Evolutionary conservation across 2,113 vertebrate species (phyloP), one percentile per base, ranked within the genome.

Genomic region (Oreotrochilus melanogaster): DNA sequence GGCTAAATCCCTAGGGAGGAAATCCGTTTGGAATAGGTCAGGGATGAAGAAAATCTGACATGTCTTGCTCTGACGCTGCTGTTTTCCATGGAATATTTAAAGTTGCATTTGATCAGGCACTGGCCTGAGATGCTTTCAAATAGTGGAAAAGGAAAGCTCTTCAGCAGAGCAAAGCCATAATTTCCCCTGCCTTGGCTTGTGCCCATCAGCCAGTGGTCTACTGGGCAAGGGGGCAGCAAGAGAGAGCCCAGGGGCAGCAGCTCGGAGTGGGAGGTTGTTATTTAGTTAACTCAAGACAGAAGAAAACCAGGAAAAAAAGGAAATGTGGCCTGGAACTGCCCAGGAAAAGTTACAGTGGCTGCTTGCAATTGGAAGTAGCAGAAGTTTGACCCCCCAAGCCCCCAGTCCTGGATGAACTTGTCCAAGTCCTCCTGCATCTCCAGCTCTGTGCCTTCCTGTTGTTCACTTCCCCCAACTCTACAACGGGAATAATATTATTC

Each of bases 401-500:
- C 39, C 39, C 37, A 37, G 14, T 57, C n/a, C 18, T 23, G 65
- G 73, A 73, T 0, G 6, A 50, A 71, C 71, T 57, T 53, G 71
- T 14, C 58, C 71, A 73, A 27, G 78, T 43, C 54, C 62, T 88
- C 42, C 75, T 25, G 11, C 3, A 2, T 19, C 79, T 76, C 72
- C 76, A 84, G 88, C 67, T 78, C 64, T 66, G 35, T 0, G 9
- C 51, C 45, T 83, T 45, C n/a, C 66, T 73, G 60, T 90, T 58
- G 51, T 61, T 96, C 88, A 14, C 82, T 90, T 81, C 39, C 69
- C 42, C 72, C 79, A 94, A 53, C 76, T 80, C 90, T 75, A 94
- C 88, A 95, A 90, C 51, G 86, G 90, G 90, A 93, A 96, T 93
- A 84, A 97, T 90, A 74, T 67, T 86, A 94, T 94, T 96, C 93